phyloP scores from a whole-genome alignment of 1,140 invertebrate genomes.

The Odontomachus brunneus region DNA sequence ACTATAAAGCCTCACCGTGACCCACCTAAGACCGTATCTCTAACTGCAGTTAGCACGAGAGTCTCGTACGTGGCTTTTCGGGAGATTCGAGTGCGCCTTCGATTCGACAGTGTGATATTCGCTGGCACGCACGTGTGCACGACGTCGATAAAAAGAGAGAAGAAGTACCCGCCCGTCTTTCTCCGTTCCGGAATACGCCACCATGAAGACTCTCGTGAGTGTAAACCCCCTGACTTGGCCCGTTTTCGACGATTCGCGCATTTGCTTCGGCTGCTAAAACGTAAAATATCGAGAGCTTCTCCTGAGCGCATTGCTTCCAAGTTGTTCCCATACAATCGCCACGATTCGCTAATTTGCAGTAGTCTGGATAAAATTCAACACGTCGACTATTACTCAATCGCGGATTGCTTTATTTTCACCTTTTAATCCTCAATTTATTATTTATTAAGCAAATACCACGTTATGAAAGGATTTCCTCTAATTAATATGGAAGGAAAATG shows the following conservation, averaged over 20 bases:
- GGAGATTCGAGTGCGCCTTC: constrained; percentile 26
- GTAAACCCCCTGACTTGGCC: background rate
- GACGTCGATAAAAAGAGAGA: background rate
- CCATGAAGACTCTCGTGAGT: constrained; percentile 72
- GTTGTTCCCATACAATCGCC: no score
- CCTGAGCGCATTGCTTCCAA: no score
- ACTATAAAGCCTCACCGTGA: constrained; percentile 71
- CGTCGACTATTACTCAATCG: no score
- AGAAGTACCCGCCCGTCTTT: background rate
- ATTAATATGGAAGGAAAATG: background rate
- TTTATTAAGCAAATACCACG: no score
- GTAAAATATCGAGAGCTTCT: no score
- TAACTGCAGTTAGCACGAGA: constrained; percentile 43
- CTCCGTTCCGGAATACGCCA: background rate
- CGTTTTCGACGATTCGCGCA: background rate
- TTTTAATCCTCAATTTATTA: no score
- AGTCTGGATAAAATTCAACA: no score
- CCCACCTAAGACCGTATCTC: constrained; percentile 49
- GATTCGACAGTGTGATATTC: constrained; percentile 8
- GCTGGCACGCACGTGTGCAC: constrained; percentile 3
- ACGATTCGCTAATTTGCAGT: no score
- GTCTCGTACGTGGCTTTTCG: constrained; percentile 44
- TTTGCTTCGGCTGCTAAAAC: background rate
- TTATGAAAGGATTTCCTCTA: background rate
- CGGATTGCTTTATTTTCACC: no score